phyloP scores from a whole-genome alignment of 2,888 invertebrate species.

The Polyploca ridens region DNA sequence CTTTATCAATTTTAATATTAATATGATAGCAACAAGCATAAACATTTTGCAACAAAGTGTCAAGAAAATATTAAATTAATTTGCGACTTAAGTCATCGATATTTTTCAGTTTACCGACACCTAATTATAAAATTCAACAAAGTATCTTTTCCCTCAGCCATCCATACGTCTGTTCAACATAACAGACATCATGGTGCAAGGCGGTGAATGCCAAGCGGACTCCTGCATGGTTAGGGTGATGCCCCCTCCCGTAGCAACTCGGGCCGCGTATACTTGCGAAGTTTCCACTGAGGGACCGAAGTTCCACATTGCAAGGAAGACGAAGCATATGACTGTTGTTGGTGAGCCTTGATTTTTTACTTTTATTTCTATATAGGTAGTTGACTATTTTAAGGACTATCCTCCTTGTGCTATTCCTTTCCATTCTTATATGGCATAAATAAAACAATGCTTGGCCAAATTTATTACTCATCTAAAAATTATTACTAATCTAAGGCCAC shows the following conservation, averaged over 20 bases:
- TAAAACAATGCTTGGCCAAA: too few species aligned
- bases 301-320: constrained; percentile 75
- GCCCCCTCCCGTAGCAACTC: constrained; percentile 70
- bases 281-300: constrained; percentile 78
- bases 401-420: too few species aligned
- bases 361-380: too few species aligned
- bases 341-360: constrained; percentile 52
- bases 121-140: constrained; percentile 25
- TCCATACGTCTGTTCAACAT: constrained; percentile 74
- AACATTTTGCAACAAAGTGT: too few species aligned
- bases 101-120: background rate
- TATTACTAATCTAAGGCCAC: too few species aligned
- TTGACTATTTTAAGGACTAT: too few species aligned
- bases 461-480: too few species aligned
- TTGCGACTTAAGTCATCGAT: background rate
- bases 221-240: constrained; percentile 74
- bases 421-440: too few species aligned
- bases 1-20: too few species aligned
- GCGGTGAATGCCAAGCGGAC: constrained; percentile 68
- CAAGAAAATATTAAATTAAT: too few species aligned
- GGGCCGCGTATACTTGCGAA: constrained; percentile 76
- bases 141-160: constrained; percentile 65
- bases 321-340: constrained; percentile 79
- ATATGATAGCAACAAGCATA: too few species aligned
- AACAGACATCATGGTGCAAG: constrained; percentile 73